These are phyloP conservation scores for Jaculus jaculus DNA, from an alignment of 2,113 vertebrate genomes.

Conservation along the genomic window DNA sequence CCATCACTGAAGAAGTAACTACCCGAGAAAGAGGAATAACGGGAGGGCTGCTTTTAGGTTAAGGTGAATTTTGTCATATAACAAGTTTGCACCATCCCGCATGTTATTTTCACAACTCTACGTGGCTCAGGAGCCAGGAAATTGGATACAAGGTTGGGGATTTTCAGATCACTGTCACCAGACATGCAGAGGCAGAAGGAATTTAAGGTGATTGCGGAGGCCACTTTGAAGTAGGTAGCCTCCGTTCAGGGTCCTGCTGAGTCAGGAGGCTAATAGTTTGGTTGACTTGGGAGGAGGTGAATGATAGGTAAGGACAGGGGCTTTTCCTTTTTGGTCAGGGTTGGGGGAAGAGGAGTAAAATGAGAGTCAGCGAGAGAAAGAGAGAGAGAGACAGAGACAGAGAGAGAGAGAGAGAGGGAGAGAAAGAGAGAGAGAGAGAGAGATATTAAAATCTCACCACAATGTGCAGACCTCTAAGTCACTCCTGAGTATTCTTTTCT, in stretches of 20 bases:
- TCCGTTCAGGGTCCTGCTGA: background rate
- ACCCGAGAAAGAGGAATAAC: background rate
- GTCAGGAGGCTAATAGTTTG: conserved; percentile 6
- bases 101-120: conserved; percentile 51
- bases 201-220: background rate
- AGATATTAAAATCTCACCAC: background rate
- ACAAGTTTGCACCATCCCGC: conserved; percentile 23
- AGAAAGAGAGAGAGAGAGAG: background rate
- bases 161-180: conserved; percentile 57
- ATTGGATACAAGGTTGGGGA: conserved; percentile 29
- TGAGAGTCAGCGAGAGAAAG: background rate
- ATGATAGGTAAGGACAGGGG: background rate
- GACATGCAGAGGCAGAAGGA: background rate
- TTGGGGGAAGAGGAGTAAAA: background rate
- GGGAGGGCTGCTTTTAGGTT: background rate
- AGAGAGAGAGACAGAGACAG: rapidly evolving
- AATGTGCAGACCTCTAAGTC: background rate
- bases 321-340: background rate
- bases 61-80: background rate
- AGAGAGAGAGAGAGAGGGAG: background rate
- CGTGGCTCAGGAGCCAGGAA: conserved; percentile 24
- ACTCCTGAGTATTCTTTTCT: background rate
- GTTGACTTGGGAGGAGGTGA: conserved; percentile 15
- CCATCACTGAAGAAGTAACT: background rate
- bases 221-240: background rate